A percentile compares a stretch with the other conserved stretches of the same genome.
Conservation (phyloP, 2,888 invertebrate species). For the Pristionchus maxplancki region DNA sequence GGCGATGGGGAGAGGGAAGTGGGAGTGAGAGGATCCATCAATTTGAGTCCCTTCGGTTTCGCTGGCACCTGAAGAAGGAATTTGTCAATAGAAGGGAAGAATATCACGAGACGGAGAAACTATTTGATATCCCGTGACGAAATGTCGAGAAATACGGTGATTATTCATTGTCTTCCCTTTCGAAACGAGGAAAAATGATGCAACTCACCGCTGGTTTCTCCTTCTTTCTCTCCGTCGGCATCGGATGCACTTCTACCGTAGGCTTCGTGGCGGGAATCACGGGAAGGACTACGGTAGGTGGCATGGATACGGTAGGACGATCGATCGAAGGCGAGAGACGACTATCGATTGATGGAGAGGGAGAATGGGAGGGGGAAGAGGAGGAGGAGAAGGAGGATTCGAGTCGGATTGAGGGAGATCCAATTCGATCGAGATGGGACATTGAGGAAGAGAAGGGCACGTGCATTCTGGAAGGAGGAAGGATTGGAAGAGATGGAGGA, state of each 20-base stretch:
- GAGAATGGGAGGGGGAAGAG: conserved; percentile 27
- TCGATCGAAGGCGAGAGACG: conserved; percentile 46
- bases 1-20: conserved; percentile 6
- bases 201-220: conserved; percentile 50
- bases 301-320: conserved; percentile 24
- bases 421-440: conserved; percentile 45
- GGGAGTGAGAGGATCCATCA: conserved; percentile 56
- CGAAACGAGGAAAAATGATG: conserved; percentile 38
- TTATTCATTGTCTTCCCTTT: not conserved
- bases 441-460: conserved; percentile 51
- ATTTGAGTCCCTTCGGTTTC: conserved; percentile 63
- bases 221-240: conserved; percentile 63
- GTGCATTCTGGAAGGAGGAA: conserved; percentile 49
- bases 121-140: not conserved
- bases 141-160: conserved; percentile 22
- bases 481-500: not conserved
- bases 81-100: conserved; percentile 52
- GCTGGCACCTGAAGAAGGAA: conserved; percentile 63
- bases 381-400: conserved; percentile 48
- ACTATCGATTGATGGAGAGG: conserved; percentile 48
- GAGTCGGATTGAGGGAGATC: conserved; percentile 7
- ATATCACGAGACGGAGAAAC: not conserved
- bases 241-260: conserved; percentile 69
- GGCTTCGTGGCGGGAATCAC: conserved; percentile 58
- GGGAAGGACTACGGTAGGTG: conserved; percentile 48